phyloP scores from a whole-genome alignment of 2,113 vertebrate species.

The Craseonycteris thonglongyai region DNA sequence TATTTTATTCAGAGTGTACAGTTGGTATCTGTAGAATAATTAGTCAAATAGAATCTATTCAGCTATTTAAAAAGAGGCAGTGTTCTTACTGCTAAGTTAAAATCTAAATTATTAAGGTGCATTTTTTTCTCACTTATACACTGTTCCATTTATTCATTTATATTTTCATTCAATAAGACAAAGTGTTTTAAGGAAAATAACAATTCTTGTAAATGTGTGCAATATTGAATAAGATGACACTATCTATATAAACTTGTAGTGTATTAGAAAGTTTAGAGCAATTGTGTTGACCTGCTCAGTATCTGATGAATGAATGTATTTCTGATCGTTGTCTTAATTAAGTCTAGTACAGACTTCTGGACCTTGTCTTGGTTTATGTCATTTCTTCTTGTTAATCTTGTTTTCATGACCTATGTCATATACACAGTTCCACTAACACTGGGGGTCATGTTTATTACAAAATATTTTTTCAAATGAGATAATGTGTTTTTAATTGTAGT shows the following conservation, averaged over 20 bases:
- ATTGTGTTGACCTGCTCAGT: neutral
- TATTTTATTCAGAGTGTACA: neutral
- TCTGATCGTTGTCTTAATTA: neutral
- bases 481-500: neutral
- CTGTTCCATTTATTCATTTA: neutral
- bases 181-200: neutral
- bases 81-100: neutral
- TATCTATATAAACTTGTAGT: neutral
- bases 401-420: neutral
- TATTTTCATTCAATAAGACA: neutral
- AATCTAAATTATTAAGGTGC: neutral
- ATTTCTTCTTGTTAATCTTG: neutral
- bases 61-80: neutral
- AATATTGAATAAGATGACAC: neutral
- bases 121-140: neutral
- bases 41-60: neutral
- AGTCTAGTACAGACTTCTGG: neutral
- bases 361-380: neutral
- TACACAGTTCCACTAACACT: neutral
- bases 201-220: neutral
- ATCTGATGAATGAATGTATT: neutral
- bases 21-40: neutral
- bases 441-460: neutral
- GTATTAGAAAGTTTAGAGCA: neutral
- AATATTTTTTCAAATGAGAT: neutral